Evolutionary conservation across 1,140 invertebrate genomes (phyloP), one percentile per base, ranked within the genome.

Genomic region (Sweltsa coloradensis): DNA sequence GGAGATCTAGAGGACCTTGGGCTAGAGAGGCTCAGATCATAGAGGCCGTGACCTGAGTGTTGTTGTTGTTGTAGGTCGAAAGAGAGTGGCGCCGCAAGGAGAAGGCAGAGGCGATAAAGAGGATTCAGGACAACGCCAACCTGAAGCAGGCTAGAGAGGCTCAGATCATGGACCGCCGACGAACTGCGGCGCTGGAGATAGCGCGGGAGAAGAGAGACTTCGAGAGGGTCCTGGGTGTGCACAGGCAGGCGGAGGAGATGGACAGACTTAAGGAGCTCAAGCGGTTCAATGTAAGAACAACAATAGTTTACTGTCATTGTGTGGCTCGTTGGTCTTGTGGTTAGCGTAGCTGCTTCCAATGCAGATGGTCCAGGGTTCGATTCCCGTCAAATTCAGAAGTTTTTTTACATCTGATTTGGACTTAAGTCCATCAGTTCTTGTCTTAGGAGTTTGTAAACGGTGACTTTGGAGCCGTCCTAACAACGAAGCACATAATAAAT

Each of bases 141-240:
- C 51, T 76, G 39, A 59, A 61, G 5, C 29, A 51, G 3, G 65
- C 60, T 5, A 57, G 74, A 29, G 56, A 66, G 29, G 61, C 67
- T 42, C 74, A 78, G 56, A 67, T 76, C 24, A 53, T 59, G n/a
- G 64, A 64, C 13, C 67, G 73, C 29, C 60, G 69, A 57, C 65
- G 65, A 52, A 63, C 63, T 16, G 69, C 75, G 51, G 77, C 78
- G 0, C 63, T 76, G 16, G 73, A 78, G 53, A 66, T 79, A 3
- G 71, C 74, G 22, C 58, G 75, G 2, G 75, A 79, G 31, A 72
- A 72, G 51, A 59, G 70, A 14, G 75, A 80, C 55, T 76, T 76
- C 45, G 65, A 71, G 43, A 68, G 68, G 50, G 67, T 77, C 11
- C 48, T 71, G 3, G 56, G 60, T 0, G 51, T 60, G 27, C 65